phyloP scores from a whole-genome alignment of 2,797 vertebrate genomes.

The Lagodon rhomboides region DNA sequence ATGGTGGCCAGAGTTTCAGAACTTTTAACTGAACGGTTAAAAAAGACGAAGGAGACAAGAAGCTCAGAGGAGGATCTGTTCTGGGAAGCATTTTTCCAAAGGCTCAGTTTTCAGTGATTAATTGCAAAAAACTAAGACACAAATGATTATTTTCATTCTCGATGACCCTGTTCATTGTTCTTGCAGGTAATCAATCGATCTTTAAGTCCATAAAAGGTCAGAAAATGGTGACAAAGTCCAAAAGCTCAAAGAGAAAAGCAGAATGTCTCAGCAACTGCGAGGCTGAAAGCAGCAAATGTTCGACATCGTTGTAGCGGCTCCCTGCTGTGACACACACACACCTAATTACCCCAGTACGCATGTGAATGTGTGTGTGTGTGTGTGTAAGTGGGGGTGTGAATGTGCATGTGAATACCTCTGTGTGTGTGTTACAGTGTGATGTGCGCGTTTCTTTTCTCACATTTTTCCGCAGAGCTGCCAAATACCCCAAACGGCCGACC shows the following conservation, averaged over 20 bases:
- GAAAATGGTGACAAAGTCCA: neutral
- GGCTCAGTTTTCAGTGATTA: neutral
- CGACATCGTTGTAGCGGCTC: slow-evolving; percentile 11
- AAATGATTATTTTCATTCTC: neutral
- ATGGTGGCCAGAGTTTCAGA: no score
- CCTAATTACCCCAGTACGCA: slow-evolving; percentile 41
- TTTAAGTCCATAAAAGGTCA: neutral
- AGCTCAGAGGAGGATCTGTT: no score
- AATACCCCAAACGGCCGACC: slow-evolving; percentile 47
- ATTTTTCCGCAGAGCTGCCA: slow-evolving; percentile 51
- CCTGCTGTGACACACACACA: slow-evolving; percentile 53
- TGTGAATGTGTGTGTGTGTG: slow-evolving; percentile 21
- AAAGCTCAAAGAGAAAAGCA: neutral
- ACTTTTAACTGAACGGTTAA: no score
- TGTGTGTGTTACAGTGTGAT: slow-evolving; percentile 27
- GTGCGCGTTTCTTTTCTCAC: slow-evolving; percentile 44
- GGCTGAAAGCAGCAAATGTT: slow-evolving; percentile 39
- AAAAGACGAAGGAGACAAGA: no score
- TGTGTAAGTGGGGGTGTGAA: neutral
- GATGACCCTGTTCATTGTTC: neutral
- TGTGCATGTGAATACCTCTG: slow-evolving; percentile 1
- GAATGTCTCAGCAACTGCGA: neutral
- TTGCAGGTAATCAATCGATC: neutral
- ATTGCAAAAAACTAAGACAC: neutral
- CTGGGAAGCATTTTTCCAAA: neutral